Evolutionary conservation across 2,888 invertebrate genomes (phyloP).

Genomic region (Euspilapteryx auroguttella): DNA sequence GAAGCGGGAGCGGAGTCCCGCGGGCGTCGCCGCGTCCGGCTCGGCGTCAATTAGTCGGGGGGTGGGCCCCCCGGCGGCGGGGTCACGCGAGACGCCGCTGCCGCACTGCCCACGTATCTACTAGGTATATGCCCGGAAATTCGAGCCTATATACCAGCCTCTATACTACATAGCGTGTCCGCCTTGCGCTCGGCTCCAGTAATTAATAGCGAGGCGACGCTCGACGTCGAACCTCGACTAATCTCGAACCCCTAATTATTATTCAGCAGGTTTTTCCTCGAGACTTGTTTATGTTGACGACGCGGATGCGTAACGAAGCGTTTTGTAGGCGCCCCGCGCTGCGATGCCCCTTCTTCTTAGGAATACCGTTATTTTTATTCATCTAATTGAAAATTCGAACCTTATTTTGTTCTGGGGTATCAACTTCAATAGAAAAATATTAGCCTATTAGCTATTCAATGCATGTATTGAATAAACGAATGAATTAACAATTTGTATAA

Average conservation of each 20-base stretch:
- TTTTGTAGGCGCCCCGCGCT: constrained; percentile 11
- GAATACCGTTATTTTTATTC: no score
- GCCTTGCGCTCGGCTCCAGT: constrained; percentile 23
- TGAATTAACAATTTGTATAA: no score
- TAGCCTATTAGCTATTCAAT: no score
- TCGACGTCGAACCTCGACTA: constrained; percentile 13
- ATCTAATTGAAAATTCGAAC: no score
- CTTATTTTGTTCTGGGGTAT: no score
- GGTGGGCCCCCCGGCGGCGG: constrained; percentile 12
- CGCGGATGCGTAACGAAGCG: constrained; percentile 18
- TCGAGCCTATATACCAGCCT: constrained; percentile 31
- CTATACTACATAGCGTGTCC: constrained; percentile 16
- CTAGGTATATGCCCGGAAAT: constrained; percentile 43
- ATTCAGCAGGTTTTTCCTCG: constrained; percentile 27
- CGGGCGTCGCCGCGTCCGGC: constrained; percentile 38
- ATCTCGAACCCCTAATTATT: constrained; percentile 18
- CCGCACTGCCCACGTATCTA: constrained; percentile 20
- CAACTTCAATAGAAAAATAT: no score
- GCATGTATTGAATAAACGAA: no score
- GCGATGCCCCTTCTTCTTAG: constrained; percentile 8
- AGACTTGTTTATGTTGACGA: constrained; percentile 15
- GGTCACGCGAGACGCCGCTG: constrained; percentile 23
- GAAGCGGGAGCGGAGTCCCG: constrained; percentile 39
- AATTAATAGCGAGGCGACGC: constrained; percentile 36
- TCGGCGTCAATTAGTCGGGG: constrained; percentile 52